phyloP scores from a whole-genome alignment of 2,113 vertebrate genomes.

The Stercorarius parasiticus region DNA sequence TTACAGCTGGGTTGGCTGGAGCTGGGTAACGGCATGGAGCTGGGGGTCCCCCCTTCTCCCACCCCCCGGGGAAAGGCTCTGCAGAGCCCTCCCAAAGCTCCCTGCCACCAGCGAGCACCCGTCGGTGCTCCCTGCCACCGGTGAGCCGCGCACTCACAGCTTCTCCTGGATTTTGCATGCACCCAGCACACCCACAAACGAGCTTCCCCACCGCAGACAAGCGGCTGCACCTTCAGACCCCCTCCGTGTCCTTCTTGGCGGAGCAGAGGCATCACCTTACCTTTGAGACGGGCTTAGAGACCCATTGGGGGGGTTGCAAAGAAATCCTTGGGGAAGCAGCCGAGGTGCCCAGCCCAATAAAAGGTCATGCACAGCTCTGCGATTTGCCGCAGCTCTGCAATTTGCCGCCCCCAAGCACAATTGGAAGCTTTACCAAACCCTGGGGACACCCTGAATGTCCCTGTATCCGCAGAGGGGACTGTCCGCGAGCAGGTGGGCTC shows the following conservation, averaged over 20 bases:
- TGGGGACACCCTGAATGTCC: not conserved
- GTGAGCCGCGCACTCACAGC: not conserved
- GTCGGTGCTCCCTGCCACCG: not conserved
- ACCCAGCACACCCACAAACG: not conserved
- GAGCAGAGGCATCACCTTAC: not conserved
- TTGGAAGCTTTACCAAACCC: not conserved
- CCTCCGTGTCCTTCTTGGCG: not conserved
- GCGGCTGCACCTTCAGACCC: not conserved
- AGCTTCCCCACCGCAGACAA: not conserved
- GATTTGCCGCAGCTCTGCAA: not conserved
- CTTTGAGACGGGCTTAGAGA: not conserved
- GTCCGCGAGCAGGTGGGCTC: accelerated
- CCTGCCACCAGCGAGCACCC: not conserved
- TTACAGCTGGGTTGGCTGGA: not conserved
- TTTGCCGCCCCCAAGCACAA: accelerated
- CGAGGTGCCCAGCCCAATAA: not conserved
- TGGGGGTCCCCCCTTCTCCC: not conserved
- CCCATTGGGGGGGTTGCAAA: not conserved
- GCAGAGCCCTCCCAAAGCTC: not conserved
- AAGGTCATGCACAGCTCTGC: not conserved
- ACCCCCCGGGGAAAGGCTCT: not conserved
- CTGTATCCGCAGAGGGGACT: accelerated
- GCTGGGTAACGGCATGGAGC: accelerated
- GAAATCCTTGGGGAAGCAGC: not conserved
- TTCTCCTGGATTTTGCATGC: not conserved